Evolutionary conservation across 2,797 vertebrate species (phyloP).

Genomic region (Cheracebus regulus): DNA sequence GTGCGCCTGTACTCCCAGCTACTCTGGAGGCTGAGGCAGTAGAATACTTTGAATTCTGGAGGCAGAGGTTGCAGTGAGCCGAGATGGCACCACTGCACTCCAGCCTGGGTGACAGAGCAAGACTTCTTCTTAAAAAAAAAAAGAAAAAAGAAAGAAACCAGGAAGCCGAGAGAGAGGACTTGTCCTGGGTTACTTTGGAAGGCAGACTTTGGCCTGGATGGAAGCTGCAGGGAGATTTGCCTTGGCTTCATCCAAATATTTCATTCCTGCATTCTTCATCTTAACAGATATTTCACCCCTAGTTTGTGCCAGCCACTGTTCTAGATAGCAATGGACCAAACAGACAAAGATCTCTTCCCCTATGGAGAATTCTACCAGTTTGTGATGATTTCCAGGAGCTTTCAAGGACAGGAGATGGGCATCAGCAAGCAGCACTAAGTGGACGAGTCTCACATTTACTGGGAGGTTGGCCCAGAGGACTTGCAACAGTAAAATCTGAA

Average conservation of each 20-base stretch:
- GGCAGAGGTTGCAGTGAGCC: not conserved
- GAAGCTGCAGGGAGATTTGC: not conserved
- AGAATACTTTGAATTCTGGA: not conserved
- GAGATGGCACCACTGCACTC: not conserved
- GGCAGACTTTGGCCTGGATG: too few relatives aligned
- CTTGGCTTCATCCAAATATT: not conserved
- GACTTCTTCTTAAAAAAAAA: not conserved
- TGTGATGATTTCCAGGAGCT: not conserved
- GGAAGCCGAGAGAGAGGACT: not conserved
- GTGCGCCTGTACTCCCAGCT: not conserved
- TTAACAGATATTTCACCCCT: not conserved
- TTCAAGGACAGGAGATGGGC: not conserved
- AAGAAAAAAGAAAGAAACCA: too few relatives aligned
- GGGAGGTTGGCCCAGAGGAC: not conserved
- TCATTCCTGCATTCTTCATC: not conserved
- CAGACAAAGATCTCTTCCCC: not conserved
- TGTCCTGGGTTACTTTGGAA: not conserved
- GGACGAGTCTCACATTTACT: rapidly evolving
- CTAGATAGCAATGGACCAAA: not conserved
- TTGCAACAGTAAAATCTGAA: not conserved
- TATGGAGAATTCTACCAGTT: too few relatives aligned
- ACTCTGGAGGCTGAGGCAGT: not conserved
- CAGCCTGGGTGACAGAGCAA: not conserved
- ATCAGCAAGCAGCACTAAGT: rapidly evolving
- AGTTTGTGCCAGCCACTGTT: not conserved